phyloP scores from a whole-genome alignment of 1,140 invertebrate species.

The Calliopsis andreniformis region DNA sequence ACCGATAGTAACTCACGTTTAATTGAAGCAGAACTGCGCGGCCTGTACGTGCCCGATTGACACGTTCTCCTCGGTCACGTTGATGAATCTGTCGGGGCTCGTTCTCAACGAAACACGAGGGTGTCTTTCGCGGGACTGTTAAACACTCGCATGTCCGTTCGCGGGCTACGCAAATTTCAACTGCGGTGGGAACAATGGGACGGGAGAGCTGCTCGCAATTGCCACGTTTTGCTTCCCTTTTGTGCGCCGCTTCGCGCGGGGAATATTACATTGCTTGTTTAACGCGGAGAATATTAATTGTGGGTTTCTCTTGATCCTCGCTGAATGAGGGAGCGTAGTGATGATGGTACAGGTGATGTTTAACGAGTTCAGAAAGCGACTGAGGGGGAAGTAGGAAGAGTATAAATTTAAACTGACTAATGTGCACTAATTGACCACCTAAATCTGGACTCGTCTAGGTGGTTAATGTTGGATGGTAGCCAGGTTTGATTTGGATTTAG shows the following conservation, averaged over 20 bases:
- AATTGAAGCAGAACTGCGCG: neutral
- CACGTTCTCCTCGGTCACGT: neutral
- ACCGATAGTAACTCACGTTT: constrained; percentile 30
- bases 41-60: neutral
- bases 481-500: too few species aligned
- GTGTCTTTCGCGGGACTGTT: neutral
- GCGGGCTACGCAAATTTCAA: too few species aligned
- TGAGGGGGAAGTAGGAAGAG: too few species aligned
- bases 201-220: neutral
- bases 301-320: too few species aligned
- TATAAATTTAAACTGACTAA: too few species aligned
- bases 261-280: neutral
- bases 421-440: too few species aligned
- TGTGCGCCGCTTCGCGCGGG: neutral
- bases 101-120: neutral
- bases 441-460: too few species aligned
- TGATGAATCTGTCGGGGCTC: neutral
- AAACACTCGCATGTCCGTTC: too few species aligned
- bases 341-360: neutral
- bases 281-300: neutral
- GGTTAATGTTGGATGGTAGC: too few species aligned
- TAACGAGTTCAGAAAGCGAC: too few species aligned
- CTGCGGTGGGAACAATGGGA: neutral
- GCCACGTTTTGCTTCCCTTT: neutral
- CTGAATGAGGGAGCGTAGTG: neutral